Percentiles rank a stretch among this genome's conserved stretches.
phyloP scores from a whole-genome alignment of 23 tunicate species.

The Aplidium turbinatum region DNA sequence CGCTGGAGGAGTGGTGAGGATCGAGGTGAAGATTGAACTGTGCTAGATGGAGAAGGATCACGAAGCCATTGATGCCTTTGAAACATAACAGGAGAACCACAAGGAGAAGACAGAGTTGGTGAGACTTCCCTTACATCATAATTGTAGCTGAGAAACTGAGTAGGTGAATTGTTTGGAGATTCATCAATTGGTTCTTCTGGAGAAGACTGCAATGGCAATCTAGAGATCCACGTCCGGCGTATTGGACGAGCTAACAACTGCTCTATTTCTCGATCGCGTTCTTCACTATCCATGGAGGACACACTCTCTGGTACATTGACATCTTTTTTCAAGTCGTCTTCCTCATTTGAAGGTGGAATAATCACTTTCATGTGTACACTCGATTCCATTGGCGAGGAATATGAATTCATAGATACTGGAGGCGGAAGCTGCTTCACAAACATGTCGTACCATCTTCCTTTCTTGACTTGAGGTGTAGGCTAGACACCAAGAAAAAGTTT shows the following conservation, averaged over 20 bases:
- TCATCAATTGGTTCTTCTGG: neutral
- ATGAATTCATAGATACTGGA: slow-evolving; percentile 15
- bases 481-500: no score
- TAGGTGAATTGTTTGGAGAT: slow-evolving; percentile 17
- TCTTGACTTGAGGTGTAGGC: slow-evolving; percentile 9
- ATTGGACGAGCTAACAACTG: slow-evolving; percentile 16
- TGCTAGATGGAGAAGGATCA: slow-evolving; percentile 1
- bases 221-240: slow-evolving; percentile 12
- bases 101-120: neutral
- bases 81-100: neutral
- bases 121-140: neutral
- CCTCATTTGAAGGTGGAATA: slow-evolving; percentile 5
- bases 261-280: slow-evolving; percentile 23
- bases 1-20: neutral
- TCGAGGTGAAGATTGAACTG: neutral
- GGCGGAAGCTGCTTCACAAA: slow-evolving; percentile 55
- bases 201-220: slow-evolving; percentile 14
- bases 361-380: slow-evolving; percentile 21
- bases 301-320: neutral
- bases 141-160: neutral
- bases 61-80: neutral
- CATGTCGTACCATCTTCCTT: slow-evolving; percentile 63
- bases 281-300: slow-evolving; percentile 17
- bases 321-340: slow-evolving; percentile 26
- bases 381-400: slow-evolving; percentile 39